A percentile compares a stretch with the other conserved stretches of the same genome.
Evolutionary conservation across 2,797 vertebrate species (phyloP).

Genomic region (Nothura maculosa): DNA sequence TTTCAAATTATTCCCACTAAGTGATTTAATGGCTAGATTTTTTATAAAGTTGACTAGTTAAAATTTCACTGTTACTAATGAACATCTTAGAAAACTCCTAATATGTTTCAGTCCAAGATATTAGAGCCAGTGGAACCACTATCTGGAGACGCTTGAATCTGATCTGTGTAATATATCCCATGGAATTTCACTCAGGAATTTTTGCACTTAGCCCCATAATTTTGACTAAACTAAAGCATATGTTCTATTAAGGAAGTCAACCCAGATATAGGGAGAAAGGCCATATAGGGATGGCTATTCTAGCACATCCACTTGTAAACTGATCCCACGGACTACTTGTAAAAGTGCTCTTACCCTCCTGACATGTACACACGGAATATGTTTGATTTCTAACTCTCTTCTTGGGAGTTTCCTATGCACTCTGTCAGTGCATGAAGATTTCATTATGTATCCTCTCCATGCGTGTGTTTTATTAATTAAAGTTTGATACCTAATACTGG

Average conservation of each 20-base stretch:
- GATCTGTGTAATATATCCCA: fast-evolving
- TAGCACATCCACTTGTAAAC: not conserved
- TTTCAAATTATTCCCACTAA: not conserved
- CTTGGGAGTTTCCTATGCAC: not conserved
- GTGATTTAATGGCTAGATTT: not conserved
- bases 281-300: not conserved
- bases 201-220: not conserved
- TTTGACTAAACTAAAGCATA: not conserved
- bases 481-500: not conserved
- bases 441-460: not conserved
- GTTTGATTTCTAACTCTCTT: not conserved
- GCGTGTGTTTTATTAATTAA: not conserved
- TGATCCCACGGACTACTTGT: not conserved
- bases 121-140: not conserved
- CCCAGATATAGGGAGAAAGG: not conserved
- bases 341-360: not conserved
- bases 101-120: not conserved
- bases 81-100: not conserved
- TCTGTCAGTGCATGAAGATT: not conserved
- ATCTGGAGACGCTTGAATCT: not conserved
- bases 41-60: not conserved
- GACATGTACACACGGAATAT: not conserved
- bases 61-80: not conserved
- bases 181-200: not conserved
- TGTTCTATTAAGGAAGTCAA: not conserved